A percentile compares a stretch with the other conserved stretches of the same genome.
These are phyloP conservation scores for Metalampra italica DNA, from an alignment of 2,888 invertebrate species.

Conservation along the genomic window DNA sequence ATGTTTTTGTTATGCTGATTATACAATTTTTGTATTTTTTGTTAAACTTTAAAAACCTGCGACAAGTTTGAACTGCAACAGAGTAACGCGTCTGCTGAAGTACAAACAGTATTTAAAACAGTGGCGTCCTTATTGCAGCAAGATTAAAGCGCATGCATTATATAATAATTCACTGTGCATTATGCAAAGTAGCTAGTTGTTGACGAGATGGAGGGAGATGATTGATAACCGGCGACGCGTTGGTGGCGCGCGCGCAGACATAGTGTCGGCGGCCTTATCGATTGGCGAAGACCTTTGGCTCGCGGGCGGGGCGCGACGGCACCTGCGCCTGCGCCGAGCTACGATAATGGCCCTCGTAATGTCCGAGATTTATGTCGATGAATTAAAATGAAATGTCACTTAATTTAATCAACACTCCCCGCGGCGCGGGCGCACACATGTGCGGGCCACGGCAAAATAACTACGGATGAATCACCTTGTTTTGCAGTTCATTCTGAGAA, in stretches of 20 bases:
- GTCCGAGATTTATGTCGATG: slow-evolving; percentile 59
- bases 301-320: slow-evolving; percentile 30
- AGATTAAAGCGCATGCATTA: neutral
- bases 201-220: too few relatives aligned
- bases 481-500: slow-evolving; percentile 71
- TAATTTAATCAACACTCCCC: slow-evolving; percentile 67
- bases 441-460: slow-evolving; percentile 42
- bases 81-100: too few relatives aligned
- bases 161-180: too few relatives aligned
- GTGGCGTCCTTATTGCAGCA: too few relatives aligned
- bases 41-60: too few relatives aligned
- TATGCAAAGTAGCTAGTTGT: too few relatives aligned
- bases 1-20: too few relatives aligned
- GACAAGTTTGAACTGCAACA: too few relatives aligned
- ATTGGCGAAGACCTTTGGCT: slow-evolving; percentile 45
- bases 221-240: slow-evolving; percentile 2
- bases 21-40: too few relatives aligned
- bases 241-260: slow-evolving; percentile 33
- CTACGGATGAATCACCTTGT: slow-evolving; percentile 70
- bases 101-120: too few relatives aligned
- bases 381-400: slow-evolving; percentile 73
- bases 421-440: slow-evolving; percentile 53
- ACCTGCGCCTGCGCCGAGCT: slow-evolving; percentile 27
- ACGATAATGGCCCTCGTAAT: slow-evolving; percentile 57
- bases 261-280: slow-evolving; percentile 45